A percentile compares a stretch with the other conserved stretches of the same genome.
Evolutionary conservation across 92 coral and sea anemone genomes (phyloP).

Genomic region (Phenganax subtilis): DNA sequence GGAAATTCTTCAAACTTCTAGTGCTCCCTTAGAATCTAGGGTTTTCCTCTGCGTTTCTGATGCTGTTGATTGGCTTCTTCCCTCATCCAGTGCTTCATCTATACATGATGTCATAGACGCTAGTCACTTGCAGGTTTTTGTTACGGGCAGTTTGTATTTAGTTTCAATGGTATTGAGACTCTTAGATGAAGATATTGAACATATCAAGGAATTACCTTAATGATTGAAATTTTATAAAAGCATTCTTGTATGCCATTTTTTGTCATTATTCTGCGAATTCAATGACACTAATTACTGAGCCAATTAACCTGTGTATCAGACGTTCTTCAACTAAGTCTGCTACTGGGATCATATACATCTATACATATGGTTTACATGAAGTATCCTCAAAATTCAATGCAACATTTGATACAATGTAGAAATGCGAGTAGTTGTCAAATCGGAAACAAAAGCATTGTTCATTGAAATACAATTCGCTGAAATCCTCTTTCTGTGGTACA

Average conservation of each 20-base stretch:
- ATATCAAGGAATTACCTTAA: slow-evolving; percentile 47
- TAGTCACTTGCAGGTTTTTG: slow-evolving; percentile 65
- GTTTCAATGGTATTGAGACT: slow-evolving; percentile 77
- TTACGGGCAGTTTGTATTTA: slow-evolving; percentile 80
- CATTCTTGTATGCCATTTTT: background rate
- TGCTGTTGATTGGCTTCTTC: slow-evolving; percentile 71
- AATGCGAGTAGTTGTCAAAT: too few species aligned
- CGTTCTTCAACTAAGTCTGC: too few species aligned
- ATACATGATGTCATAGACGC: slow-evolving; percentile 68
- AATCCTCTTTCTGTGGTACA: too few species aligned
- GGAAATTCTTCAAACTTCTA: slow-evolving; percentile 1
- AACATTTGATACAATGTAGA: too few species aligned
- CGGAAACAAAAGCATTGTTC: too few species aligned
- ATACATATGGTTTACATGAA: too few species aligned
- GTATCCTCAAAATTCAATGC: too few species aligned
- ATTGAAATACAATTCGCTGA: too few species aligned
- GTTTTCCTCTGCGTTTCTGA: slow-evolving; percentile 86
- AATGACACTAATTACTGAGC: too few species aligned
- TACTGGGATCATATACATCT: too few species aligned
- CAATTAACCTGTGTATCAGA: background rate
- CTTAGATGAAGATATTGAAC: slow-evolving; percentile 65
- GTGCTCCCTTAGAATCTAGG: slow-evolving; percentile 47
- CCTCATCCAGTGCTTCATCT: slow-evolving; percentile 65
- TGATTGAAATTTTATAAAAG: background rate
- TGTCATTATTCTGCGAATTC: too few species aligned